phyloP scores from a whole-genome alignment of 2,888 invertebrate species.

The Hypomecis atomaria region DNA sequence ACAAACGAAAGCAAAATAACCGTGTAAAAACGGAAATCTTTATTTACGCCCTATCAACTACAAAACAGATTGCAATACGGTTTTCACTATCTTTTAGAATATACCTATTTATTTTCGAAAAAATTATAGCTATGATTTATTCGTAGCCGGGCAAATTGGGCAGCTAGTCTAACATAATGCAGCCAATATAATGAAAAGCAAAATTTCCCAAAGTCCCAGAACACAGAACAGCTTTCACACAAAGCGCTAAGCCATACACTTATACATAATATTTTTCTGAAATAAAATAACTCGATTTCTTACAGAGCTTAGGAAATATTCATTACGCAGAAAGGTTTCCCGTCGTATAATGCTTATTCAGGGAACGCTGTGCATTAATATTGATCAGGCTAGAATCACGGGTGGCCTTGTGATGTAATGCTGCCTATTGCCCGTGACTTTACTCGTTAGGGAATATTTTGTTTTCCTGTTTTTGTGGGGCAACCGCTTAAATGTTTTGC shows the following conservation, averaged over 20 bases:
- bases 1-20: no score
- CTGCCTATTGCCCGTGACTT: conserved; percentile 28
- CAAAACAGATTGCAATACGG: no score
- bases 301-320: conserved; percentile 56
- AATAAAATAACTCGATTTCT: conserved; percentile 53
- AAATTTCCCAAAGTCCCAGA: conserved; percentile 27
- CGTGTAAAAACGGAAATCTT: no score
- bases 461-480: conserved; percentile 11
- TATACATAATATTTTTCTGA: conserved; percentile 41
- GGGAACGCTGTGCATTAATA: conserved; percentile 56
- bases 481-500: neutral
- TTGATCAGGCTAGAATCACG: conserved; percentile 56
- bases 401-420: conserved; percentile 49
- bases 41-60: no score
- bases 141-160: no score
- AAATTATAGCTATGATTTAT: no score
- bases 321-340: conserved; percentile 65
- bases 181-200: conserved; percentile 10
- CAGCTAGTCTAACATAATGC: neutral
- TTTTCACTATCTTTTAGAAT: no score
- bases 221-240: conserved; percentile 39
- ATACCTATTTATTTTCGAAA: no score
- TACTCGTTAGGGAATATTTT: conserved; percentile 10
- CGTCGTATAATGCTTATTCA: conserved; percentile 54
- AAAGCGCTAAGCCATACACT: conserved; percentile 34